These are phyloP conservation scores for Lagopus muta DNA, from an alignment of 2,113 vertebrate species.

Conservation along the genomic window DNA sequence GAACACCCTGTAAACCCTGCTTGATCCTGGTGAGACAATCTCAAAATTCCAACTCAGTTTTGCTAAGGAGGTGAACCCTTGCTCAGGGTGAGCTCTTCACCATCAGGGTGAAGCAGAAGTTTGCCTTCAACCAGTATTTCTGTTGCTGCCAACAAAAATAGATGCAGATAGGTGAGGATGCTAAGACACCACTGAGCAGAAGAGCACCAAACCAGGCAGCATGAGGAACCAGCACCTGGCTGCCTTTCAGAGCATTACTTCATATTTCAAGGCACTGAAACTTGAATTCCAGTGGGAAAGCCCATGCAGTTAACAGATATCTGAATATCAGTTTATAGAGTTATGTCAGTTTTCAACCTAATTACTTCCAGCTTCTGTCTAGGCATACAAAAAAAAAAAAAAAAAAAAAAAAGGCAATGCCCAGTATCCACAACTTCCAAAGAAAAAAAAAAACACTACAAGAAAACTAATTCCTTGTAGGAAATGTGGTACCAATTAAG, in stretches of 20 bases:
- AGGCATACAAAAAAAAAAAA: neutral
- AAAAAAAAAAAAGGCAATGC: neutral
- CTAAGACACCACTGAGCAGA: neutral
- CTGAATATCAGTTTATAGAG: neutral
- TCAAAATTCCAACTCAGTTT: neutral
- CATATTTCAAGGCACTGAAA: neutral
- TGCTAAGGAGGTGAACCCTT: rapidly evolving
- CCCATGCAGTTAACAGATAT: neutral
- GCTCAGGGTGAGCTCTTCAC: neutral
- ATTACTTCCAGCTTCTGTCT: neutral
- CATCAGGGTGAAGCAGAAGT: neutral
- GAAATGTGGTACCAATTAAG: neutral
- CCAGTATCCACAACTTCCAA: neutral
- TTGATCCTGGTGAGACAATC: neutral
- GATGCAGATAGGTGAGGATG: neutral
- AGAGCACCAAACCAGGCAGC: rapidly evolving
- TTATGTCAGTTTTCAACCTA: neutral
- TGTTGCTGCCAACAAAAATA: neutral
- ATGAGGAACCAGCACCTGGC: neutral
- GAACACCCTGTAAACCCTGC: neutral
- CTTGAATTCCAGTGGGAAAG: neutral
- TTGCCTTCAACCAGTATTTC: neutral
- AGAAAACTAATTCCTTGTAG: neutral
- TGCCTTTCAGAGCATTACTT: neutral
- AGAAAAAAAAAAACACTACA: neutral